Evolutionary conservation across 2,888 invertebrate species (phyloP).

Genomic region (Limnephilus auricula): DNA sequence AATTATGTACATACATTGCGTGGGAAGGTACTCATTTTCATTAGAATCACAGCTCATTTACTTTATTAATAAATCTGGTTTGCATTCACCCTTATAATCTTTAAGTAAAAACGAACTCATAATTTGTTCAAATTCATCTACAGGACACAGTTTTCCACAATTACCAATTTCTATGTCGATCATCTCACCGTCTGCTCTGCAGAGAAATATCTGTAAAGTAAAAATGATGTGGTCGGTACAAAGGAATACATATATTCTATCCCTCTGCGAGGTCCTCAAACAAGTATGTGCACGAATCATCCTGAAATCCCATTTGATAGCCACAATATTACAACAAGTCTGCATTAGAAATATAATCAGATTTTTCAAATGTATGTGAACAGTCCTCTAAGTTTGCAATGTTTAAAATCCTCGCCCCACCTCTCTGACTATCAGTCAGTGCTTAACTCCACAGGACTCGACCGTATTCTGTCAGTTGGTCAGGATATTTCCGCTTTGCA

Average conservation of each 20-base stretch:
- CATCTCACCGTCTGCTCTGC: slow-evolving; percentile 70
- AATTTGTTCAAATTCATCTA: slow-evolving; percentile 75
- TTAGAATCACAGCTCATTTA: slow-evolving; percentile 4
- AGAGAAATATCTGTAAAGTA: slow-evolving; percentile 22
- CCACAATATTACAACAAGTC: background rate
- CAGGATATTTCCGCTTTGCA: too few species aligned
- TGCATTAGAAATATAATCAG: background rate
- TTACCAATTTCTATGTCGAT: slow-evolving; percentile 77
- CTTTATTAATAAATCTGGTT: slow-evolving; percentile 60
- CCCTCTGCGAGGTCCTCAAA: background rate
- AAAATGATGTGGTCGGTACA: background rate
- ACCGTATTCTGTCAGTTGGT: too few species aligned
- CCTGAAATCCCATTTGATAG: background rate
- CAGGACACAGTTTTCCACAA: slow-evolving; percentile 76
- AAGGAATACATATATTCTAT: background rate
- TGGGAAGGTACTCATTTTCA: background rate
- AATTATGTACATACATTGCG: background rate
- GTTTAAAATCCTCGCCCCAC: too few species aligned
- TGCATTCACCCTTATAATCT: slow-evolving; percentile 74
- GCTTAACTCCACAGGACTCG: too few species aligned
- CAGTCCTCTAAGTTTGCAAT: too few species aligned
- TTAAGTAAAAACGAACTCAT: slow-evolving; percentile 74
- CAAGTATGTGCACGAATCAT: background rate
- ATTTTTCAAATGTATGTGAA: too few species aligned
- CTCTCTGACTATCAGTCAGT: too few species aligned